These are phyloP conservation scores for Genyomyrus donnyi DNA, from an alignment of 2,113 vertebrate species.

Conservation along the genomic window DNA sequence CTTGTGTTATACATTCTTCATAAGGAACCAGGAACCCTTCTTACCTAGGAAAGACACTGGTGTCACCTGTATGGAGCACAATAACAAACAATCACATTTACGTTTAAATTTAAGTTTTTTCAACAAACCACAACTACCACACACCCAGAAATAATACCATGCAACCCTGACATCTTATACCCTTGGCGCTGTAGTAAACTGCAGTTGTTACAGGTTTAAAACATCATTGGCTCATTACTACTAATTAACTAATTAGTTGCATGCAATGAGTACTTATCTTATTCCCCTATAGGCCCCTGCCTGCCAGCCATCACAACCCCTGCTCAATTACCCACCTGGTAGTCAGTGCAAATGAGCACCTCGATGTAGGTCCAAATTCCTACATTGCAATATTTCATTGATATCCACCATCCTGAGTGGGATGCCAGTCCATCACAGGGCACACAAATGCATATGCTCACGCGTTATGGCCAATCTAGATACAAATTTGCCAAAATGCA, in stretches of 20 bases:
- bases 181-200: background rate
- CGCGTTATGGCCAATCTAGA: background rate
- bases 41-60: background rate
- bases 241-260: background rate
- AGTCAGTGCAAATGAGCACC: background rate
- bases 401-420: background rate
- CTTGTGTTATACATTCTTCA: background rate
- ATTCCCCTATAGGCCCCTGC: background rate
- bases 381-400: background rate
- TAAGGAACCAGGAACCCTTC: background rate
- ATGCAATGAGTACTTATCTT: background rate
- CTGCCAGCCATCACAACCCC: background rate
- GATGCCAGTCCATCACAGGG: too few species aligned
- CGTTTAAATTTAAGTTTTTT: too few species aligned
- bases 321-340: background rate
- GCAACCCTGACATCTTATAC: background rate
- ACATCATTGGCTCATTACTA: background rate
- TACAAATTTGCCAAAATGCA: background rate
- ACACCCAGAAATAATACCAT: background rate
- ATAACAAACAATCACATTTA: background rate
- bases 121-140: background rate
- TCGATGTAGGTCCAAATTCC: background rate
- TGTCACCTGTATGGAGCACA: too few species aligned
- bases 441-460: background rate
- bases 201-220: background rate